Conservation (phyloP, 2,888 invertebrate genomes). For the Spicauda simplicius region DNA sequence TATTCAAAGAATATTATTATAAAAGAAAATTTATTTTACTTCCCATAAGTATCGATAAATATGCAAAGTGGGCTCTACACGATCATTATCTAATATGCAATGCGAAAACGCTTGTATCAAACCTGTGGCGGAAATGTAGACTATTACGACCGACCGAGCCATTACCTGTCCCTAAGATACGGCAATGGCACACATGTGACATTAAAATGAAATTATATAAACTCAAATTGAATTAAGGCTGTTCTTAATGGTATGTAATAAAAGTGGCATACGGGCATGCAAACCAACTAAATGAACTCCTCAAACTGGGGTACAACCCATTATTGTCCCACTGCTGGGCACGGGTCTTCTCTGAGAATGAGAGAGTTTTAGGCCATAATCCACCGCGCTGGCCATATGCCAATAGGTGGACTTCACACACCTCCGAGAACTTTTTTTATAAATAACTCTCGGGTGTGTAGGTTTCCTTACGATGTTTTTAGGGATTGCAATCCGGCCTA, state of each 20-base stretch:
- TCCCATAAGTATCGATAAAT: background rate
- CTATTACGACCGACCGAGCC: slow-evolving; percentile 8
- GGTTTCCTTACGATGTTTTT: no score
- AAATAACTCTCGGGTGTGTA: no score
- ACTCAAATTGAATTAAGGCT: background rate
- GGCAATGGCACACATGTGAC: slow-evolving; percentile 1
- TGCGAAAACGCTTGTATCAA: slow-evolving; percentile 19
- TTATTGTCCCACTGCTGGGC: no score
- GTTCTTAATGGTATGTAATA: background rate
- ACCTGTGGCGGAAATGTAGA: slow-evolving; percentile 22
- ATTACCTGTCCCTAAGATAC: slow-evolving; percentile 13
- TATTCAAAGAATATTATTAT: no score
- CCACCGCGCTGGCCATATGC: no score
- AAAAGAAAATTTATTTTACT: background rate
- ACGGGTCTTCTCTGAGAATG: no score
- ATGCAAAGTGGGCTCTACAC: background rate
- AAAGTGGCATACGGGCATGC: background rate
- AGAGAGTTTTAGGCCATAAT: no score
- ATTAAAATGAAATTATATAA: background rate
- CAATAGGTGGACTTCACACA: no score
- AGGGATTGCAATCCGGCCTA: no score
- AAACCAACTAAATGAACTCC: no score
- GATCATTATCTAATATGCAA: slow-evolving; percentile 26
- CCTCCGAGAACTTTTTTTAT: no score
- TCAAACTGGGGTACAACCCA: no score